Conservation (phyloP, 2,113 vertebrate genomes). For the Pholis gunnellus region DNA sequence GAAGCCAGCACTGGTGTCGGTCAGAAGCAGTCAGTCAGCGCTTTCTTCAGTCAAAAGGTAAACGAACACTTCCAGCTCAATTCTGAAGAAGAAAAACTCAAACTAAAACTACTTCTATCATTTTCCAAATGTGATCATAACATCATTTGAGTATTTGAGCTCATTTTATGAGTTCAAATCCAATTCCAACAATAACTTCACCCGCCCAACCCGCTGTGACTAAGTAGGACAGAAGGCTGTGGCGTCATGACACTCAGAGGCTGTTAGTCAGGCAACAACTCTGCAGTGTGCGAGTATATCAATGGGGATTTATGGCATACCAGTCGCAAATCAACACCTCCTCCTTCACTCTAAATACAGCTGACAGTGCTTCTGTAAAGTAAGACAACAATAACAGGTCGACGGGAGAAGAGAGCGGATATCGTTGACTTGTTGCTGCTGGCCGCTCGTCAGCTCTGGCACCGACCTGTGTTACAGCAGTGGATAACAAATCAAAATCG, state of each 20-base stretch:
- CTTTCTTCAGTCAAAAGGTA: not conserved
- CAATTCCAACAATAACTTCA: slow-evolving; percentile 16
- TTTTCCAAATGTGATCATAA: slow-evolving; percentile 6
- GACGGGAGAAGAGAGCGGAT: slow-evolving; percentile 32
- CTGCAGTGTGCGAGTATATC: slow-evolving; percentile 22
- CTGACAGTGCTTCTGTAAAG: slow-evolving; percentile 34
- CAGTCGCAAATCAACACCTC: slow-evolving; percentile 8
- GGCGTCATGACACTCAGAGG: slow-evolving; percentile 17
- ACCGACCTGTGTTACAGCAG: not conserved
- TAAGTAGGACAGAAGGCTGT: slow-evolving; percentile 7
- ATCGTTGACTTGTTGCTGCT: slow-evolving; percentile 27
- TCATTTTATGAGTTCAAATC: slow-evolving; percentile 22
- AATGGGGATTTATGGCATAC: slow-evolving; percentile 30
- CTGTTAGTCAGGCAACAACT: slow-evolving; percentile 21
- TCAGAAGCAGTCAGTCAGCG: not conserved
- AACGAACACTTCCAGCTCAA: not conserved
- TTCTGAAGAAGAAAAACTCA: not conserved
- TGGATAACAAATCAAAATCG: slow-evolving; percentile 22
- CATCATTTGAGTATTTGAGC: not conserved
- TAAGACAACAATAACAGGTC: slow-evolving; percentile 31
- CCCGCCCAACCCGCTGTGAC: slow-evolving; percentile 12
- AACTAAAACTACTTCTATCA: slow-evolving; percentile 4
- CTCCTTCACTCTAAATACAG: slow-evolving; percentile 8
- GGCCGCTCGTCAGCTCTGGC: slow-evolving; percentile 22
- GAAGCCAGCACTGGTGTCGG: not conserved